Conservation (phyloP, 2,888 invertebrate species). For the Drosophila algonquin region DNA sequence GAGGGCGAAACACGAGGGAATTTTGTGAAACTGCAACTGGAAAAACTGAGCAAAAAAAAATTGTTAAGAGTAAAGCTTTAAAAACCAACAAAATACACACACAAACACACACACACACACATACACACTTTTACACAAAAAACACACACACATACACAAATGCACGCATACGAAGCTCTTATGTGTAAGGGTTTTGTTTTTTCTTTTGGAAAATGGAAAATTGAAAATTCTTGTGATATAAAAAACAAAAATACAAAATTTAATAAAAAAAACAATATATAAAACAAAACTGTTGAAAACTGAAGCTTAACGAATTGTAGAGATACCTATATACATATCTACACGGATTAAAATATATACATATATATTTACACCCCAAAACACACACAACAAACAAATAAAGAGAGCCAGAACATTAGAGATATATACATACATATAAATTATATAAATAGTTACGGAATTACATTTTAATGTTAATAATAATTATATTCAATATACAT, state of each 20-base stretch:
- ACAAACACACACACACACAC: constrained; percentile 19
- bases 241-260: constrained; percentile 69
- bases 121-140: constrained; percentile 42
- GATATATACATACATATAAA: constrained; percentile 21
- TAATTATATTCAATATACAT: constrained; percentile 44
- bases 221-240: constrained; percentile 80
- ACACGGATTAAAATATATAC: not conserved
- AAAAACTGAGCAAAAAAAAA: constrained; percentile 51
- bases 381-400: constrained; percentile 8
- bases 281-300: constrained; percentile 73
- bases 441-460: constrained; percentile 36
- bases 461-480: constrained; percentile 35
- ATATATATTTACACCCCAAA: constrained; percentile 37
- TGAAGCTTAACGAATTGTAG: constrained; percentile 47
- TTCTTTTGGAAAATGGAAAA: constrained; percentile 63
- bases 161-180: constrained; percentile 57
- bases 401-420: constrained; percentile 26
- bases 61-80: constrained; percentile 76
- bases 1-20: not conserved
- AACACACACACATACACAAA: constrained; percentile 27
- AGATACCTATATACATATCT: constrained; percentile 34
- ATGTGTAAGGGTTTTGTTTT: constrained; percentile 61
- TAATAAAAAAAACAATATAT: constrained; percentile 53
- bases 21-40: constrained; percentile 37
- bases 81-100: constrained; percentile 50